phyloP scores from a whole-genome alignment of 2,797 vertebrate genomes.

The Silurus aristotelis region DNA sequence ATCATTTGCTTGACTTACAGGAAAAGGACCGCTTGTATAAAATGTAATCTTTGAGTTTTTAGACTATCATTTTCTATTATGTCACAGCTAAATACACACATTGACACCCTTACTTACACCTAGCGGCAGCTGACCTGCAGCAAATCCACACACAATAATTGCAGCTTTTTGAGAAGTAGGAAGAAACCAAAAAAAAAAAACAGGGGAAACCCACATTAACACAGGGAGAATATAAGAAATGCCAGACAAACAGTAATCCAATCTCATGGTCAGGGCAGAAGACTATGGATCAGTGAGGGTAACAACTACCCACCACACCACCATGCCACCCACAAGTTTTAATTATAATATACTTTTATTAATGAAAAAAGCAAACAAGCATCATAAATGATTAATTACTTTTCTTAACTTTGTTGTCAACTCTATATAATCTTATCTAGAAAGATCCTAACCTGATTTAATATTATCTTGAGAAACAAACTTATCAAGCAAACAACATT shows the following conservation, averaged over 20 bases:
- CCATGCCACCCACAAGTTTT: background rate
- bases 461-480: background rate
- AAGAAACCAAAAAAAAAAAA: background rate
- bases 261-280: background rate
- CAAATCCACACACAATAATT: background rate
- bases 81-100: background rate
- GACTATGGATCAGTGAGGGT: background rate
- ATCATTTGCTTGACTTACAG: background rate
- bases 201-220: background rate
- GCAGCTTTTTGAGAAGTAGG: no score
- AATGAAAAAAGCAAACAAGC: background rate
- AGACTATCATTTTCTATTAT: conserved; percentile 14
- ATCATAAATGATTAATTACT: background rate
- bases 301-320: background rate
- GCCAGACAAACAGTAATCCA: background rate
- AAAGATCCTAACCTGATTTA: background rate
- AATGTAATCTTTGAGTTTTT: conserved; percentile 62
- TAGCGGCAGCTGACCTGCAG: background rate
- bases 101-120: background rate
- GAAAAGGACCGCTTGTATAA: conserved; percentile 52
- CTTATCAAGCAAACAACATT: background rate
- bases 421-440: background rate
- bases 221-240: background rate
- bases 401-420: background rate
- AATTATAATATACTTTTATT: background rate